Conservation (phyloP, 2,888 invertebrate species). For the Mesorhabditis spiculigera region DNA sequence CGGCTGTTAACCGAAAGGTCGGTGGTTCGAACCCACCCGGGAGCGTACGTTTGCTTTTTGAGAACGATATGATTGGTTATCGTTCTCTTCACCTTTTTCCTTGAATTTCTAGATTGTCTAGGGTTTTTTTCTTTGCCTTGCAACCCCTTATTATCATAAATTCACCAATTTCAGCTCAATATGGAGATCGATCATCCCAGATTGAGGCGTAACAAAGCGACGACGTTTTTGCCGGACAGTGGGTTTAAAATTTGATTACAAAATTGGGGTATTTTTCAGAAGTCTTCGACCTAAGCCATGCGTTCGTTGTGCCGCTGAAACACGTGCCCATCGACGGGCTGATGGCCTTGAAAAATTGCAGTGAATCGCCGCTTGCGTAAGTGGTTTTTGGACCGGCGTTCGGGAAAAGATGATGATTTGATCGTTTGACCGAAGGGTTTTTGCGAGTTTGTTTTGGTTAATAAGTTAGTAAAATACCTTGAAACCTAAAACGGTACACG, state of each 20-base stretch:
- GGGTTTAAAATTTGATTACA: neutral
- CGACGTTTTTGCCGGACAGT: neutral
- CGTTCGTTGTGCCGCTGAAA: neutral
- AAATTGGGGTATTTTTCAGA: neutral
- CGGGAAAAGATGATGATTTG: too few species aligned
- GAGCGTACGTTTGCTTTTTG: conserved; percentile 32
- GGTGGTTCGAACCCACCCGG: conserved; percentile 57
- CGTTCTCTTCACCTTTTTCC: neutral
- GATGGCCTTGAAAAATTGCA: neutral
- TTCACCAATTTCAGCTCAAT: neutral
- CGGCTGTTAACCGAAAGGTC: conserved; percentile 58
- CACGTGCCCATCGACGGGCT: neutral
- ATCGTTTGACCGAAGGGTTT: too few species aligned
- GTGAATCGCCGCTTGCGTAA: neutral
- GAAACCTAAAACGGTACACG: too few species aligned
- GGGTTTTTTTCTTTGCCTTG: neutral
- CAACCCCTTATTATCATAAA: neutral
- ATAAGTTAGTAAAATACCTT: too few species aligned
- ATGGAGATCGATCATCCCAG: neutral
- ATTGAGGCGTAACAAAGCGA: conserved; percentile 3
- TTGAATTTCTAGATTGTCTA: neutral
- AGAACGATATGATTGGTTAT: neutral
- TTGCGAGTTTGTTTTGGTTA: too few species aligned
- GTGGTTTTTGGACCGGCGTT: neutral
- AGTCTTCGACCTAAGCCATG: conserved; percentile 2